Conservation (phyloP, 2,888 invertebrate species). For the Apodemia hepburni region DNA sequence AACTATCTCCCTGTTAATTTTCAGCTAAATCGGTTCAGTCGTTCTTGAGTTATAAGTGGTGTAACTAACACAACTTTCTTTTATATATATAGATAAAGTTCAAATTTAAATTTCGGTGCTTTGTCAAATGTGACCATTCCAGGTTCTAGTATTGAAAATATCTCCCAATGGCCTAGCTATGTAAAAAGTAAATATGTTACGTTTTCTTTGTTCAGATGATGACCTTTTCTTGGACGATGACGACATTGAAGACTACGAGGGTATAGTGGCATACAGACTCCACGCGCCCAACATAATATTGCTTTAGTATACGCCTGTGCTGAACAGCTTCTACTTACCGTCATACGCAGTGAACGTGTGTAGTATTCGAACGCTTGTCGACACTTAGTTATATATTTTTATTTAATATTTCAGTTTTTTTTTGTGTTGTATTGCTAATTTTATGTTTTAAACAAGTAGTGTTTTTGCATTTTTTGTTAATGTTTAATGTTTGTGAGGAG, state of each 20-base stretch:
- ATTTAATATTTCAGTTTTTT: slow-evolving; percentile 18
- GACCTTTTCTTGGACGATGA: slow-evolving; percentile 54
- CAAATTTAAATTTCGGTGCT: too few species aligned
- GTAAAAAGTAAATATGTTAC: not conserved
- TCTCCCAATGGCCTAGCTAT: too few species aligned
- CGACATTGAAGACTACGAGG: slow-evolving; percentile 43
- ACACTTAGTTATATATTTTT: slow-evolving; percentile 14
- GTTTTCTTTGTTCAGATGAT: slow-evolving; percentile 42
- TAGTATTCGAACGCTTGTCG: slow-evolving; percentile 14
- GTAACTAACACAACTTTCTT: too few species aligned
- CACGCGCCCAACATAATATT: slow-evolving; percentile 49
- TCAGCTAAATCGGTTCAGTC: too few species aligned
- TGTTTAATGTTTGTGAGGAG: slow-evolving; percentile 1
- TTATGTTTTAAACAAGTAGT: slow-evolving; percentile 19
- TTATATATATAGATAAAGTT: too few species aligned
- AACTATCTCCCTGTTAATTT: too few species aligned
- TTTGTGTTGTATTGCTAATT: slow-evolving; percentile 18
- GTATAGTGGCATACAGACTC: slow-evolving; percentile 25
- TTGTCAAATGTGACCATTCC: too few species aligned
- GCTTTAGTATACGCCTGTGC: slow-evolving; percentile 17
- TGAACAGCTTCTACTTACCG: not conserved
- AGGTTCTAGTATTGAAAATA: too few species aligned
- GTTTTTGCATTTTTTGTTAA: slow-evolving; percentile 4
- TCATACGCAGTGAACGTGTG: not conserved
- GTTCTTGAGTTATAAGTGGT: too few species aligned